Percentiles rank a stretch among this genome's conserved stretches.
Conservation (phyloP, 2,888 invertebrate species). For the Scrobipalpa atriplicella region DNA sequence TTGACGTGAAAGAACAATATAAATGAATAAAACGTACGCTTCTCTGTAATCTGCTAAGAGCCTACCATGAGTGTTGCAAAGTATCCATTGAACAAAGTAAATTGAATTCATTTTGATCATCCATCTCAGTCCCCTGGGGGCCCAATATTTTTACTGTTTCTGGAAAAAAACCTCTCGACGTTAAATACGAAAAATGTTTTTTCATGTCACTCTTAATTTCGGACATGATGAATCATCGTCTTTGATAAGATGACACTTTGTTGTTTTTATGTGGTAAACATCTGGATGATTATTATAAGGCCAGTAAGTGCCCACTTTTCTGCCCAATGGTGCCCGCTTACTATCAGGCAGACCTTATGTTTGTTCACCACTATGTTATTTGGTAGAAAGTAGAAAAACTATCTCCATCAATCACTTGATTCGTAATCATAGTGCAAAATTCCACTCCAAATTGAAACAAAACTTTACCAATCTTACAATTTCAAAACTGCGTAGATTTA, state of each 20-base stretch:
- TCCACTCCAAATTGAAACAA: not conserved
- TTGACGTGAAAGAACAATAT: not conserved
- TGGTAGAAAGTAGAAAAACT: too few species aligned
- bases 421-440: slow-evolving; percentile 6
- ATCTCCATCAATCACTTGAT: not conserved
- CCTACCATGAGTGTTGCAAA: slow-evolving; percentile 39
- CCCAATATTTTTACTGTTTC: slow-evolving; percentile 48
- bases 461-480: slow-evolving; percentile 5
- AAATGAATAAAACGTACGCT: not conserved
- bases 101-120: slow-evolving; percentile 65
- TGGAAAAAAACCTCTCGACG: slow-evolving; percentile 49
- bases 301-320: too few species aligned
- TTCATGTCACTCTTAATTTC: slow-evolving; percentile 56
- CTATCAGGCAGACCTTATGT: too few species aligned
- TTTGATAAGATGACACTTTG: slow-evolving; percentile 6
- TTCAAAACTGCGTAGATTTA: not conserved
- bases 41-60: slow-evolving; percentile 42
- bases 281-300: not conserved
- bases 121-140: slow-evolving; percentile 64
- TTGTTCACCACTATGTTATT: too few species aligned
- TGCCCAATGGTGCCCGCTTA: too few species aligned
- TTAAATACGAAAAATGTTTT: slow-evolving; percentile 47
- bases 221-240: slow-evolving; percentile 49
- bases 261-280: slow-evolving; percentile 7
- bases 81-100: slow-evolving; percentile 48